Conservation (phyloP, 1,140 invertebrate species). For the Drosophila kikkawai region DNA sequence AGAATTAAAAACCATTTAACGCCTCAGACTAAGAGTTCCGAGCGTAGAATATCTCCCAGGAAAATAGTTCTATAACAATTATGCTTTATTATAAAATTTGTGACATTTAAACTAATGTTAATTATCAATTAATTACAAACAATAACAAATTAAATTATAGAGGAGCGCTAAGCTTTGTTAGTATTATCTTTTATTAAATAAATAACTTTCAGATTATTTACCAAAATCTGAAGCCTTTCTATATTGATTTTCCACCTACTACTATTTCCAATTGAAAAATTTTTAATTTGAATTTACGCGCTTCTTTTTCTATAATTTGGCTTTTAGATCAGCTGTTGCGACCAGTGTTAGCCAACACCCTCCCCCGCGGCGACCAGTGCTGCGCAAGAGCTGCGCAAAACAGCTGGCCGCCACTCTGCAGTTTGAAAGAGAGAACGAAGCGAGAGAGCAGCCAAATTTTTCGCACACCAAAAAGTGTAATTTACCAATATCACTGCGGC, state of each 20-base stretch:
- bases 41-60: background rate
- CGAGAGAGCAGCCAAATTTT: conserved; percentile 70
- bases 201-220: background rate
- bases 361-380: conserved; percentile 12
- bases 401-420: conserved; percentile 38
- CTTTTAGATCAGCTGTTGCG: conserved; percentile 21
- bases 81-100: background rate
- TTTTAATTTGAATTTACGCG: background rate
- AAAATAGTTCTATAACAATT: background rate
- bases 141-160: no score
- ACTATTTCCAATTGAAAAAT: background rate
- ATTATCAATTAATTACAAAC: background rate
- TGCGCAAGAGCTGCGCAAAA: conserved; percentile 17
- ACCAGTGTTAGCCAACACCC: conserved; percentile 43
- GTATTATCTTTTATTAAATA: background rate
- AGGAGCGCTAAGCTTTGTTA: background rate
- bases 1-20: background rate
- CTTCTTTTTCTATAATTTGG: background rate
- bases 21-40: background rate
- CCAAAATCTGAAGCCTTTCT: background rate
- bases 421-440: conserved; percentile 75
- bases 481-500: conserved; percentile 57
- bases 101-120: background rate
- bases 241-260: background rate
- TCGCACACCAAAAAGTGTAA: conserved; percentile 76